Evolutionary conservation across 1,140 invertebrate species (phyloP), one percentile per base, ranked within the genome.

Genomic region (Brachionus rotundiformis): DNA sequence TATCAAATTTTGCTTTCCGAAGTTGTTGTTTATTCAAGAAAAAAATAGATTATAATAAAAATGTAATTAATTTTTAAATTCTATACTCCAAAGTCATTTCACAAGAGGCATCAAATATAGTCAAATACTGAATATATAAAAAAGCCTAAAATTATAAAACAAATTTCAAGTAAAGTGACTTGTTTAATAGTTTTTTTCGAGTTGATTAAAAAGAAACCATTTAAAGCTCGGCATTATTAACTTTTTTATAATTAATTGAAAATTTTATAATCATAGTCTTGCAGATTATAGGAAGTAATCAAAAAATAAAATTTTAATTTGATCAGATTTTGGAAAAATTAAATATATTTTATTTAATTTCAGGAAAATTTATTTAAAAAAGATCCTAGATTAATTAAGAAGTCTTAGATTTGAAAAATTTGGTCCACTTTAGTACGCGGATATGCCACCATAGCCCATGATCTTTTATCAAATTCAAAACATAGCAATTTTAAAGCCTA

Each of bases 191-290:
- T 54, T 6, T 7, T 54, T 54, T 54, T 19, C 2, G 47, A 54
- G 8, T 54, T 54, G 23, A 54, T 54, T 54, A 54, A 54, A 54
- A 54, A 54, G 47, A 54, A 54, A 19, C 47, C 47, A 54, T 54
- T 54, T n/a, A n/a, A n/a, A n/a, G 16, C 10, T 19, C 8, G 13
- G 47, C 47, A 25, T 8, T 54, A 8, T 54, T 19, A 19, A 54
- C 19, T 19, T 54, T 54, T n/a, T n/a, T n/a, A n/a, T n/a, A 39
- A 39, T 10, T 10, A 39, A 25, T 3, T 54, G 47, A 25, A 54
- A 54, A 54, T 54, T 54, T 49, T 54, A 7, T 13, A 54, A 8
- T 19, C 16, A n/a, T 7, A 23, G 23, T 16, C 47, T 54, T 19
- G 47, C 1, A 54, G 47, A 16, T 54, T 19, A 54, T 54, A 54